Conservation (phyloP, 2,888 invertebrate species). For the Leptothorax acervorum region DNA sequence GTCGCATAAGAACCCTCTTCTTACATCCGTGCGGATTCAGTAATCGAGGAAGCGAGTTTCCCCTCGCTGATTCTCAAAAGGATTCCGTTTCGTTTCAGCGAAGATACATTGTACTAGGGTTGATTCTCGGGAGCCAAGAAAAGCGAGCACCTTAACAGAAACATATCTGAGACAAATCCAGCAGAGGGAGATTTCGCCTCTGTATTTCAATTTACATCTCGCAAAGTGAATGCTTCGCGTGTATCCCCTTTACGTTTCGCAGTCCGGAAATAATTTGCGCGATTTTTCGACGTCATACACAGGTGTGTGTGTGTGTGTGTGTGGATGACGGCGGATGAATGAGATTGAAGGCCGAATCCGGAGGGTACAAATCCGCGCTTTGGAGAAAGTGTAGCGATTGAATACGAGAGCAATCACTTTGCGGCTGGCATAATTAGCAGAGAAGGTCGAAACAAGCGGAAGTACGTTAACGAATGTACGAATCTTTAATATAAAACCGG, state of each 20-base stretch:
- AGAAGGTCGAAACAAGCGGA: neutral
- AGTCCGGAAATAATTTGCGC: neutral
- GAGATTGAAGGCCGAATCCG: slow-evolving; percentile 8
- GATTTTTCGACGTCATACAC: too few relatives aligned
- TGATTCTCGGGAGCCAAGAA: slow-evolving; percentile 8
- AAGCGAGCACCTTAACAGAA: neutral
- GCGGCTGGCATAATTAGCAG: neutral
- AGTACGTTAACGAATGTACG: neutral
- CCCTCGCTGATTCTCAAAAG: neutral
- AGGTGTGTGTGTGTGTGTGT: too few relatives aligned
- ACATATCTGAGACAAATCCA: slow-evolving; percentile 13
- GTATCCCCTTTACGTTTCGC: neutral
- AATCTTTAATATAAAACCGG: slow-evolving; percentile 3
- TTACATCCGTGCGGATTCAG: slow-evolving; percentile 30
- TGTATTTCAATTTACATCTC: slow-evolving; percentile 9
- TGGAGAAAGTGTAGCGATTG: neutral
- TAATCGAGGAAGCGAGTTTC: slow-evolving; percentile 45
- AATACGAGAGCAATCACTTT: neutral
- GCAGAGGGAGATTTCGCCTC: neutral
- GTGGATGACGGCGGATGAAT: neutral
- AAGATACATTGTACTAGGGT: slow-evolving; percentile 3
- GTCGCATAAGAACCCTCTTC: slow-evolving; percentile 30
- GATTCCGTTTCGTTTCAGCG: slow-evolving; percentile 9
- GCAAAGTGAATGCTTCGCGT: neutral
- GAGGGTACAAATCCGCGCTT: neutral